Conservation (phyloP, 1,140 invertebrate species). For the Trichonephila clavata region DNA sequence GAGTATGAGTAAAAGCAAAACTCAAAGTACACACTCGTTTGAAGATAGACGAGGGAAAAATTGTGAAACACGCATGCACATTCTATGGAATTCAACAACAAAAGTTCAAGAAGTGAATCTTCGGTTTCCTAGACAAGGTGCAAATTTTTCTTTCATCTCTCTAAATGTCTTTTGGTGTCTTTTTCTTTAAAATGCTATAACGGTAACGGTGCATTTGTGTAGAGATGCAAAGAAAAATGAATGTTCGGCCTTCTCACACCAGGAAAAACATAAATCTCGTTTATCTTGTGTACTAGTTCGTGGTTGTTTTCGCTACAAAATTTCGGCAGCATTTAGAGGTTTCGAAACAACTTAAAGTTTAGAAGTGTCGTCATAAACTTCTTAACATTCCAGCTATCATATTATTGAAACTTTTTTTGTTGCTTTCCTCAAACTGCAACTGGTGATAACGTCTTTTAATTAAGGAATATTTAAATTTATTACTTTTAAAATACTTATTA, state of each 20-base stretch:
- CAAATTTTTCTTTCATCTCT: neutral
- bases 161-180: constrained; percentile 13
- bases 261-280: neutral
- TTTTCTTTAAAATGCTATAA: constrained; percentile 24
- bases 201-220: constrained; percentile 5
- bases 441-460: no score
- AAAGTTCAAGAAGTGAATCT: neutral
- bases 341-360: neutral
- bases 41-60: neutral
- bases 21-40: neutral
- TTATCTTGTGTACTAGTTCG: neutral
- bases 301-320: constrained; percentile 4
- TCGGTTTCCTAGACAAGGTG: neutral
- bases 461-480: no score
- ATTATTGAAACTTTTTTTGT: no score
- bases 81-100: neutral
- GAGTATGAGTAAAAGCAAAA: neutral
- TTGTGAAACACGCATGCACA: neutral
- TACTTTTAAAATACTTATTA: neutral
- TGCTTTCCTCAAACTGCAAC: no score
- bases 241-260: neutral
- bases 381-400: neutral
- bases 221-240: neutral
- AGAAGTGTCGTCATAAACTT: neutral
- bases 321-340: neutral